Evolutionary conservation across 2,888 invertebrate genomes (phyloP).

Genomic region (Enchytraeus crypticus): DNA sequence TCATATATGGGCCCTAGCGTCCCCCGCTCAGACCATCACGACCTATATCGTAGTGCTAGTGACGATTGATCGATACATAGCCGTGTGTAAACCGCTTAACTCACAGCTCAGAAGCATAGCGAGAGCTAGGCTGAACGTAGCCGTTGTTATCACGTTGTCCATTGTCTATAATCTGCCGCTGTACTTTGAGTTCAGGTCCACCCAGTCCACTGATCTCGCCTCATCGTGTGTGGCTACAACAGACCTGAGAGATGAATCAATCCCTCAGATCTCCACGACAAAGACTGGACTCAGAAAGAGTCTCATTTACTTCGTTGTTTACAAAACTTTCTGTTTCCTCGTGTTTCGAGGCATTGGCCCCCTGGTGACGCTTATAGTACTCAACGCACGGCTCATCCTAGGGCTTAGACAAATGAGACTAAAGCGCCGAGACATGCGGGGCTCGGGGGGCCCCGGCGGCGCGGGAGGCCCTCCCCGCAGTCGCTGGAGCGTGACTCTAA

Average conservation of each 20-base stretch:
- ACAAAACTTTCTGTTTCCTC: slow-evolving; percentile 28
- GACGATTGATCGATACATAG: no score
- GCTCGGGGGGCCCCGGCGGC: not conserved
- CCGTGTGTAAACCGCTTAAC: slow-evolving; percentile 25
- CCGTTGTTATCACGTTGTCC: slow-evolving; percentile 17
- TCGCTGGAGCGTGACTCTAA: slow-evolving; percentile 17
- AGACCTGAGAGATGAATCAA: no score
- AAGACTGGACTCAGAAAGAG: slow-evolving; percentile 5
- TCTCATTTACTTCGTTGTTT: slow-evolving; percentile 27
- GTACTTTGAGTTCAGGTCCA: slow-evolving; percentile 24
- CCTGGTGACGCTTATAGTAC: slow-evolving; percentile 20
- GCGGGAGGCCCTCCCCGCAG: not conserved
- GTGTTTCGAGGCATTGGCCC: slow-evolving; percentile 28
- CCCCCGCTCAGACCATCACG: slow-evolving; percentile 26
- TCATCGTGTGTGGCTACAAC: not conserved
- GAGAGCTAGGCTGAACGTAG: slow-evolving; percentile 18
- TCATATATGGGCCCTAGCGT: slow-evolving; percentile 25
- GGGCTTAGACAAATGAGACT: slow-evolving; percentile 13
- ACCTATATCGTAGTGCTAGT: slow-evolving; percentile 28
- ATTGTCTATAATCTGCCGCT: slow-evolving; percentile 28
- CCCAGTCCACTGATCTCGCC: not conserved
- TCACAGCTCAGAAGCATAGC: slow-evolving; percentile 19
- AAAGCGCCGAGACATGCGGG: no score
- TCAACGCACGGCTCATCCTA: slow-evolving; percentile 22
- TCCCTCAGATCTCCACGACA: not conserved